Percentiles rank a stretch among this genome's conserved stretches.
phyloP scores from a whole-genome alignment of 2,888 invertebrate species.

The Gryllus longicercus region DNA sequence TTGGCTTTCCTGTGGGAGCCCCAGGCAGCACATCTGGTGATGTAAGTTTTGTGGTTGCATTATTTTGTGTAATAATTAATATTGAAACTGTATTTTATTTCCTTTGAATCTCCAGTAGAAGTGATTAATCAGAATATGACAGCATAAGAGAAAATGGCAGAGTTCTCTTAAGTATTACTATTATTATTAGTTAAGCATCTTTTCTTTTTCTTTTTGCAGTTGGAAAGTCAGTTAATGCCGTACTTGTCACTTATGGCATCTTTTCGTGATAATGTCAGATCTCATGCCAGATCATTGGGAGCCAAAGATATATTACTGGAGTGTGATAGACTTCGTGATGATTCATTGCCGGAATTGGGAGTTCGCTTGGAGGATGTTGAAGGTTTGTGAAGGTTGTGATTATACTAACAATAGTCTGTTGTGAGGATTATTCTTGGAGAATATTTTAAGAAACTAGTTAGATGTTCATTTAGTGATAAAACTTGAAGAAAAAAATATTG shows the following conservation, averaged over 20 bases:
- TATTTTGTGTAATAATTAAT: too few species aligned
- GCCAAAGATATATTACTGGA: constrained; percentile 70
- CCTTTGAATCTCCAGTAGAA: too few species aligned
- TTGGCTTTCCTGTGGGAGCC: constrained; percentile 66
- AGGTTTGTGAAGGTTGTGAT: constrained; percentile 47
- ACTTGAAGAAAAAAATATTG: too few species aligned
- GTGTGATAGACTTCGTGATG: constrained; percentile 87
- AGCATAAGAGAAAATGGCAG: too few species aligned
- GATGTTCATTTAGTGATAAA: too few species aligned
- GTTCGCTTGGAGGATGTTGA: constrained; percentile 91
- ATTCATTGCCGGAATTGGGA: constrained; percentile 82
- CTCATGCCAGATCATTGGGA: constrained; percentile 61
- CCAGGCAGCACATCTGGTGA: not conserved
- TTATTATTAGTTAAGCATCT: not conserved
- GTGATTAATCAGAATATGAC: too few species aligned
- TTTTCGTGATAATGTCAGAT: constrained; percentile 77
- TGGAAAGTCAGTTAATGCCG: constrained; percentile 81
- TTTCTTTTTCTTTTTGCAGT: constrained; percentile 45
- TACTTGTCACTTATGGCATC: constrained; percentile 80
- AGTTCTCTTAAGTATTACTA: constrained; percentile 12
- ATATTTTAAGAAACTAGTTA: too few species aligned
- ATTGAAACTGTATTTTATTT: too few species aligned
- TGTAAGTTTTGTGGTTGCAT: not conserved
- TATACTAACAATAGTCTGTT: too few species aligned
- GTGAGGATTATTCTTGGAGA: too few species aligned